Base-by-base conservation (phyloP, 2,888 invertebrate genomes). In the Unio delphinus region DNA sequence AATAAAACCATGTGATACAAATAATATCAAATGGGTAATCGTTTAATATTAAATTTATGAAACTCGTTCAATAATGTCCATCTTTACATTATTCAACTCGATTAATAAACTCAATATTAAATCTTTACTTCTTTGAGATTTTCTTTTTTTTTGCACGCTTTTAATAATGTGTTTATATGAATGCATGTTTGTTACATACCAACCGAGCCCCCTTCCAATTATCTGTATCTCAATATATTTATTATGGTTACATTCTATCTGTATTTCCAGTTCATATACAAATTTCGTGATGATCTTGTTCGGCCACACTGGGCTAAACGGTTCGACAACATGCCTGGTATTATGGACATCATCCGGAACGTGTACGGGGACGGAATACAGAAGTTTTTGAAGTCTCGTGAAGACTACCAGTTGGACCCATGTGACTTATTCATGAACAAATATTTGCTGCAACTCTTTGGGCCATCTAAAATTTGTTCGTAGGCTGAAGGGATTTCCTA, bases 261-360 rank as follows among this genome's bases (percentile, higher is more conserved):
- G 61, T 61, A 28, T 18, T 68, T 70, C 11, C 71, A 80, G 78
- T 78, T 80, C 57, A 73, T 75, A 15, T 59, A 72, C 20, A 67
- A 69, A 17, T 80, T 78, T 65, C 65, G 72, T 6, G 15, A 66
- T 45, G 74, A 77, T 61, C 71, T 71, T 30, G 66, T 80, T 15
- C 70, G 80, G 23, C 80, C 80, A 4, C 80, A 80, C 67, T 80
- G 80, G 80, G 80, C 66, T 18, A 80, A 80, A 61, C 73, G 80
- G 5, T 76, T 78, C 54, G 76, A 76, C 68, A 77, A 78, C 65
- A 80, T 80, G 15, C 64, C 68, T 0, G 78, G 78, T 5, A 78
- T 80, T 62, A 70, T 75, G 18, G 71, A 78, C 55, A 55, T 67
- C 62, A 78, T 80, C 55, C 65, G 78, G 18, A 45, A 73, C 18